Base-by-base conservation (phyloP, 2,797 vertebrate species). In the Fratercula arctica region DNA sequence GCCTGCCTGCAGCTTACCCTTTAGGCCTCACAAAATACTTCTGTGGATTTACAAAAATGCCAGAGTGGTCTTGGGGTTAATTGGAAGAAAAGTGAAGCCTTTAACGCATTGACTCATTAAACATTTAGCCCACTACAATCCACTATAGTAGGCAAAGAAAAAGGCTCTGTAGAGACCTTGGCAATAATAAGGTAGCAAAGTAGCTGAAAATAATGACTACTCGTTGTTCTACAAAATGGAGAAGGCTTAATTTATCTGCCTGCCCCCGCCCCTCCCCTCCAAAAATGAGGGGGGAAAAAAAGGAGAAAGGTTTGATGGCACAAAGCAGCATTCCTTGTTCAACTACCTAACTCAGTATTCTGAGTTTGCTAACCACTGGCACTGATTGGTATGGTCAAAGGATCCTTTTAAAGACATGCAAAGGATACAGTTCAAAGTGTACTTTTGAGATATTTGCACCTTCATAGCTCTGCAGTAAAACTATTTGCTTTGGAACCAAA, bases 31-130 rank as follows among this genome's bases (percentile, higher is more conserved):
- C 98, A 98, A 99, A 98, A 98, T 98, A 98, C 98, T 98, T 98
- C 98, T 99, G 98, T 99, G 98, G 99, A 98, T 99, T 99, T 99
- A 99, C 98, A 98, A 98, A 99, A 99, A 99, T 98, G 98, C 98
- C 98, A 98, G 98, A 98, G 97, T 98, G 99, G 98, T 98, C 98
- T 98, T 91, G 97, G 98, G 99, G 99, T 99, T 99, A 99, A 99
- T 99, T 99, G 99, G 99, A 98, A 98, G 98, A 99, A 98, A 99
- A 99, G 98, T 98, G 98, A 98, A 98, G 98, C 98, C 98, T 99
- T 99, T 98, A 99, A 98, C 97, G 97, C 97, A 98, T 98, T 98
- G 98, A 98, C 98, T 99, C 98, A 99, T 99, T 99, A 99, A 99
- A 99, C 98, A 99, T 99, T 99, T 98, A 98, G 98, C 97, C 97